Conservation (phyloP, 2,113 vertebrate genomes). For the Ptyas mucosa region DNA sequence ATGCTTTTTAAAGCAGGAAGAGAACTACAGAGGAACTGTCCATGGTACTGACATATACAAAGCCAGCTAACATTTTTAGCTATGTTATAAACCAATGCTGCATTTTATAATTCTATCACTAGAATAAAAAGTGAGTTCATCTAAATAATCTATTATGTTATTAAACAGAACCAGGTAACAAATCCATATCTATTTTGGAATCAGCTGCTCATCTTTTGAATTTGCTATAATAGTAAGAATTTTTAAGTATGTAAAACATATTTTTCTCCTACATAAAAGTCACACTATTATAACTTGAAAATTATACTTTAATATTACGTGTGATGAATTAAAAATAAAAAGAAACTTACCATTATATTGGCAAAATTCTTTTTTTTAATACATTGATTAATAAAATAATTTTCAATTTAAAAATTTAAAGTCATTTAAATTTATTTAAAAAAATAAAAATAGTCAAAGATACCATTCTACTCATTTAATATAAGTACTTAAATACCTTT, state of each 20-base stretch:
- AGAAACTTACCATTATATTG: background rate
- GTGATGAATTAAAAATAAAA: background rate
- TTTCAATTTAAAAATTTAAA: background rate
- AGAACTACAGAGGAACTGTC: constrained; percentile 16
- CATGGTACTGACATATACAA: background rate
- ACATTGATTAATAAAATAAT: background rate
- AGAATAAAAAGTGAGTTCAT: background rate
- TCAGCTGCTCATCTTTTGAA: background rate
- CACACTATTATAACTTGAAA: background rate
- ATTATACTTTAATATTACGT: background rate
- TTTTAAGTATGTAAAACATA: background rate
- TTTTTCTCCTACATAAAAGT: background rate
- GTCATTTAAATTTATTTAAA: background rate
- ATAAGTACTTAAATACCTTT: background rate
- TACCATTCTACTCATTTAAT: background rate
- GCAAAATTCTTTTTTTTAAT: background rate
- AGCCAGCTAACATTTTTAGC: background rate
- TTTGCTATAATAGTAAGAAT: background rate
- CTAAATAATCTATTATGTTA: background rate
- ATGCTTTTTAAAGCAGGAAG: background rate
- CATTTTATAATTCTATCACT: background rate
- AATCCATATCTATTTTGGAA: background rate
- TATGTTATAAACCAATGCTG: background rate
- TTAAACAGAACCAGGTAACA: background rate
- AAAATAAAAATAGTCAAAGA: background rate